Percentiles rank a stretch among this genome's conserved stretches.
Evolutionary conservation across 2,888 invertebrate genomes (phyloP).

Genomic region (Entomobrya proxima): DNA sequence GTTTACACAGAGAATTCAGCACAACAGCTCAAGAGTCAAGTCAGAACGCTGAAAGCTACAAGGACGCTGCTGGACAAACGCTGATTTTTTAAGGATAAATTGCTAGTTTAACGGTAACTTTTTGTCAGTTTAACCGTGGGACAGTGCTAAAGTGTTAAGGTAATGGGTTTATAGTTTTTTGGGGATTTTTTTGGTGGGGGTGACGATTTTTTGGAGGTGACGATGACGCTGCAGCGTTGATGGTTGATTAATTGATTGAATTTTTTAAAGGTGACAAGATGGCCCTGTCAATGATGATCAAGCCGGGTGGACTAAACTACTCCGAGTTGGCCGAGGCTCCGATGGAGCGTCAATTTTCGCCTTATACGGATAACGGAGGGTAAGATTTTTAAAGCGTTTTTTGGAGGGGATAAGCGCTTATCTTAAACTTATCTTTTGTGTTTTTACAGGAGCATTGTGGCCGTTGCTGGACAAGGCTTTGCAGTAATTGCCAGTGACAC

Average conservation of each 20-base stretch:
- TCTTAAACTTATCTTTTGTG: not conserved
- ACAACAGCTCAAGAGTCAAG: too few relatives aligned
- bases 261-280: not conserved
- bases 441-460: constrained; percentile 88
- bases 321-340: constrained; percentile 75
- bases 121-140: too few relatives aligned
- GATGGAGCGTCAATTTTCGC: constrained; percentile 81
- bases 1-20: too few relatives aligned
- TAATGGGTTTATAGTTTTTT: too few relatives aligned
- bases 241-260: not conserved
- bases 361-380: constrained; percentile 89
- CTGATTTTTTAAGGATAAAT: too few relatives aligned
- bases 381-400: constrained; percentile 77
- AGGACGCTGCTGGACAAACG: too few relatives aligned
- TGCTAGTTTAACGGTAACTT: too few relatives aligned
- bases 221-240: not conserved
- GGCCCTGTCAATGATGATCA: constrained; percentile 53
- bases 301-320: constrained; percentile 39
- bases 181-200: too few relatives aligned
- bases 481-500: constrained; percentile 97
- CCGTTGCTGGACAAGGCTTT: constrained; percentile 96
- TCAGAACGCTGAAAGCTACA: too few relatives aligned
- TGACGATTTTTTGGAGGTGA: not conserved
- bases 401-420: not conserved
- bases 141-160: too few relatives aligned